Percentiles rank a stretch among this genome's conserved stretches.
Evolutionary conservation across 2,113 vertebrate genomes (phyloP).

Genomic region (Cavia porcellus): DNA sequence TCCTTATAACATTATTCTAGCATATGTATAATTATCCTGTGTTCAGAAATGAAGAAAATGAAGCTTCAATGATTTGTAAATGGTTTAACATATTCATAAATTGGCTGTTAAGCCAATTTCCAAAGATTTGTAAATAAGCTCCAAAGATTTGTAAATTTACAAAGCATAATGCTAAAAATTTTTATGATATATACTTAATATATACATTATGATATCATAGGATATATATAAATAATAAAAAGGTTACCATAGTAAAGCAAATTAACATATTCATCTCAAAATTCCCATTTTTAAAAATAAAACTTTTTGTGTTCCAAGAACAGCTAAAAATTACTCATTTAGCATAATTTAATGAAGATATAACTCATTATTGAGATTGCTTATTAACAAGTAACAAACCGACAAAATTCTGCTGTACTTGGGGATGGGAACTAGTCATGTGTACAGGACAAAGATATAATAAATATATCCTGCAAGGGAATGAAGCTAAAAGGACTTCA

Average conservation of each 20-base stretch:
- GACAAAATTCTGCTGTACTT: background rate
- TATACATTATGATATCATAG: background rate
- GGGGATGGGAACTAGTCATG: background rate
- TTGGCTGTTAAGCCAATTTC: background rate
- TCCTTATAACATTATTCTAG: background rate
- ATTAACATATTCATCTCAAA: background rate
- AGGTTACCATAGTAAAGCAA: background rate
- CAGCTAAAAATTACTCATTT: background rate
- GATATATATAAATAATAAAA: background rate
- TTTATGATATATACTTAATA: background rate
- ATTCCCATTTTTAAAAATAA: background rate
- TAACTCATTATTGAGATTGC: background rate
- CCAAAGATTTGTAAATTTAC: constrained; percentile 27
- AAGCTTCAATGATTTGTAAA: constrained; percentile 41
- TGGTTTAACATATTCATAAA: background rate
- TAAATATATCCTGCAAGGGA: background rate
- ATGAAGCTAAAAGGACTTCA: background rate
- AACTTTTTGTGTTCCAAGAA: background rate
- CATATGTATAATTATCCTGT: constrained; percentile 24
- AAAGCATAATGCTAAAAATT: background rate
- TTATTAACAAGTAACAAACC: background rate
- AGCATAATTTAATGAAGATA: background rate
- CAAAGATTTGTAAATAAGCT: constrained; percentile 30
- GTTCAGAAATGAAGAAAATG: constrained; percentile 53
- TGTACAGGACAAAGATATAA: background rate